Evolutionary conservation across 2,888 invertebrate genomes (phyloP).

Genomic region (Pollenia amentaria): DNA sequence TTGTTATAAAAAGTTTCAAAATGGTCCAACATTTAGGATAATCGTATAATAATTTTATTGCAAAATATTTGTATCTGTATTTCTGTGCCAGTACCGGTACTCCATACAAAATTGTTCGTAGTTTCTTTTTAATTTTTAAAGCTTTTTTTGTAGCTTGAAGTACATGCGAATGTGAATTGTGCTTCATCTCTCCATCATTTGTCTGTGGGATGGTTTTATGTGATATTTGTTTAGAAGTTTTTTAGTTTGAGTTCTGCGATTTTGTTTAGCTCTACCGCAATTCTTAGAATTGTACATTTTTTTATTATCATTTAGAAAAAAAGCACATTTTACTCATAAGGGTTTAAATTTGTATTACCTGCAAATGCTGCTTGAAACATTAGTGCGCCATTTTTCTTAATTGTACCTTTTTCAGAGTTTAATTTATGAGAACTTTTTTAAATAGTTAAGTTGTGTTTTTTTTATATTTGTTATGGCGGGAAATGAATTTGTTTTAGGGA

Average conservation of each 20-base stretch:
- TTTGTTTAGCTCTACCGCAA: constrained; percentile 50
- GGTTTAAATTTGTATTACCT: constrained; percentile 70
- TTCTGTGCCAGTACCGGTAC: constrained; percentile 29
- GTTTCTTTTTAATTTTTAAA: constrained; percentile 7
- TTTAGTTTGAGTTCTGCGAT: not conserved
- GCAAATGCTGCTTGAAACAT: constrained; percentile 59
- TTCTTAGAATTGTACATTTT: constrained; percentile 61
- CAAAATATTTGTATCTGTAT: constrained; percentile 37
- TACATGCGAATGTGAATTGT: constrained; percentile 31
- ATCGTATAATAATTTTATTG: constrained; percentile 9
- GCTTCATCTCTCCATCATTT: constrained; percentile 54
- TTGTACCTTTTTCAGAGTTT: constrained; percentile 57
- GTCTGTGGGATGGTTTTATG: constrained; percentile 47
- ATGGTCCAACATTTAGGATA: constrained; percentile 39
- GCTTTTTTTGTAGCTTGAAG: constrained; percentile 7
- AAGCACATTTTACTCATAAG: constrained; percentile 51
- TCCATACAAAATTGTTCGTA: constrained; percentile 11
- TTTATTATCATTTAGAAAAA: constrained; percentile 39
- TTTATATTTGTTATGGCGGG: not conserved
- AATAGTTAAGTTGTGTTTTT: constrained; percentile 37
- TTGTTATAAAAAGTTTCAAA: constrained; percentile 34
- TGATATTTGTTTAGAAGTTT: constrained; percentile 32
- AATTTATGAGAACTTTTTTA: constrained; percentile 58
- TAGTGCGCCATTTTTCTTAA: constrained; percentile 73
- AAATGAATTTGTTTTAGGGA: constrained; percentile 15